phyloP scores from a whole-genome alignment of 2,888 invertebrate species.

The Tridacna crocea region DNA sequence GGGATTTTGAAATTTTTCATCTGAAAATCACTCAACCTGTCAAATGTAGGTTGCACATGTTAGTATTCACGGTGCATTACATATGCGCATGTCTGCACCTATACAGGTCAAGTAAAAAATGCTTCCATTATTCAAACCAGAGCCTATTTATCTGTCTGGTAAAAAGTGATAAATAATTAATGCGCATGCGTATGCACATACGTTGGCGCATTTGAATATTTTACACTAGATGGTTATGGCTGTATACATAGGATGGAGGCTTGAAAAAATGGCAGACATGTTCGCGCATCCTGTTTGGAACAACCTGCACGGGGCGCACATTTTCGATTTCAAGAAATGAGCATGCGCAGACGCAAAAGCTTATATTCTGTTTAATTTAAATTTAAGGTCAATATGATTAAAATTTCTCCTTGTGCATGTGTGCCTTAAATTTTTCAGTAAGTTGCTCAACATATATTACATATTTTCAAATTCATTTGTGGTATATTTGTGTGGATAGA shows the following conservation, averaged over 20 bases:
- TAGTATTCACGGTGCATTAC: constrained; percentile 39
- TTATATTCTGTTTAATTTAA: constrained; percentile 14
- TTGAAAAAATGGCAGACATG: constrained; percentile 50
- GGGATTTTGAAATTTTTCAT: not conserved
- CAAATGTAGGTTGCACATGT: constrained; percentile 48
- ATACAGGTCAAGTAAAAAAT: constrained; percentile 38
- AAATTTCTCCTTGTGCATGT: too few species aligned
- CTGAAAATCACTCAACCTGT: constrained; percentile 10
- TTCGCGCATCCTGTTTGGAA: constrained; percentile 32
- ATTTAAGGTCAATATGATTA: not conserved
- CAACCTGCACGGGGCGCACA: constrained; percentile 55
- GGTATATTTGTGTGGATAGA: too few species aligned
- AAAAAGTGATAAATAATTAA: constrained; percentile 43
- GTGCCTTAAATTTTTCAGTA: too few species aligned
- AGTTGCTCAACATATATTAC: too few species aligned
- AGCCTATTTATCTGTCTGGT: constrained; percentile 53
- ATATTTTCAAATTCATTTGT: too few species aligned
- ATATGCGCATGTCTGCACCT: constrained; percentile 46
- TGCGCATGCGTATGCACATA: constrained; percentile 52
- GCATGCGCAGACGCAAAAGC: constrained; percentile 41
- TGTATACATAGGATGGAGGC: constrained; percentile 44
- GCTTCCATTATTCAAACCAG: constrained; percentile 41
- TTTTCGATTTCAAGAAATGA: constrained; percentile 45
- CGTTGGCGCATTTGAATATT: constrained; percentile 55
- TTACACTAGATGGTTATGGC: constrained; percentile 48